Evolutionary conservation across 2,888 invertebrate species (phyloP).

Genomic region (Rhagonycha lutea): DNA sequence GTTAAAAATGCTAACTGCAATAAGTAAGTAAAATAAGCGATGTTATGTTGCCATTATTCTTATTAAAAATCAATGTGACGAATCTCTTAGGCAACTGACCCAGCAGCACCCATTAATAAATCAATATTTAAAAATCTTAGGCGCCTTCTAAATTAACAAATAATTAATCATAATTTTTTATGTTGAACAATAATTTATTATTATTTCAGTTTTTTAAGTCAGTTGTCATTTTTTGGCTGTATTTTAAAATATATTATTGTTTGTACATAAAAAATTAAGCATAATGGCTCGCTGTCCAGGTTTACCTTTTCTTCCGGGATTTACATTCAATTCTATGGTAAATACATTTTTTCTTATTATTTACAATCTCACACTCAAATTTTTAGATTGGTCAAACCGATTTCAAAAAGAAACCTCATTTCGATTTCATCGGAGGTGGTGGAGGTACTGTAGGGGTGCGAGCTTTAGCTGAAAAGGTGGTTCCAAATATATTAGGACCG

Average conservation of each 20-base stretch:
- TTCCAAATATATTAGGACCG: conserved; percentile 64
- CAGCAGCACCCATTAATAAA: background rate
- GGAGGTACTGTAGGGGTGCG: conserved; percentile 51
- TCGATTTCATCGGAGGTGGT: conserved; percentile 62
- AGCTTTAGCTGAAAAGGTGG: conserved; percentile 65
- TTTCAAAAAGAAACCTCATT: conserved; percentile 59
- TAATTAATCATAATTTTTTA: background rate
- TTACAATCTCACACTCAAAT: background rate
- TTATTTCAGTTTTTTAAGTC: background rate
- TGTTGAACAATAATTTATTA: background rate
- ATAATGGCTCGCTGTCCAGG: conserved; percentile 61
- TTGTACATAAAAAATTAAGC: conserved; percentile 10
- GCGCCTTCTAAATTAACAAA: background rate
- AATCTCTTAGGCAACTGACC: background rate
- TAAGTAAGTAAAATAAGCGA: too few relatives aligned
- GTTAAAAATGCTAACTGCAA: too few relatives aligned
- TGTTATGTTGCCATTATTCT: too few relatives aligned
- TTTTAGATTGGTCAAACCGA: conserved; percentile 66
- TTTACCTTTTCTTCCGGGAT: conserved; percentile 77
- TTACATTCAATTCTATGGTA: conserved; percentile 69
- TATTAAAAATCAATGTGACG: background rate
- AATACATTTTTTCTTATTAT: conserved; percentile 46
- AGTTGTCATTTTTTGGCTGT: background rate
- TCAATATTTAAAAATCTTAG: background rate
- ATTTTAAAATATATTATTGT: background rate